Percentiles rank a stretch among this genome's conserved stretches.
Evolutionary conservation across 2,113 vertebrate species (phyloP).

Genomic region (Sander vitreus): DNA sequence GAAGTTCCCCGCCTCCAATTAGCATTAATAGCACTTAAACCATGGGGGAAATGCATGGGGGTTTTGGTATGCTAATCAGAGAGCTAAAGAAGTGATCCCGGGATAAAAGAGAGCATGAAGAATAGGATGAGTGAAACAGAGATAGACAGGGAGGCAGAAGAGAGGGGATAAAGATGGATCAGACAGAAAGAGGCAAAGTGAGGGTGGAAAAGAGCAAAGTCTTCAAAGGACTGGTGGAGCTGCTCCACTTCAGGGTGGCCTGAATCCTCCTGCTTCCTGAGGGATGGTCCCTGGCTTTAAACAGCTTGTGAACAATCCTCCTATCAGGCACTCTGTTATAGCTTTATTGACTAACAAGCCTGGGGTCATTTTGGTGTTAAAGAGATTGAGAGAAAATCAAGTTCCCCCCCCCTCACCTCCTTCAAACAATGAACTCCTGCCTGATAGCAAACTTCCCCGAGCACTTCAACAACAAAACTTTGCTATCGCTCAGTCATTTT

Average conservation of each 20-base stretch:
- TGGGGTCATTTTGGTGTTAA: constrained; percentile 71
- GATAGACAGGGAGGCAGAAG: constrained; percentile 69
- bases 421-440: constrained; percentile 70
- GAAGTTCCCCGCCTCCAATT: constrained; percentile 82
- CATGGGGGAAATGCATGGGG: constrained; percentile 77
- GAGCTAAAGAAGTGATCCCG: constrained; percentile 75
- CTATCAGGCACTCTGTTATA: constrained; percentile 58
- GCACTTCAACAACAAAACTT: constrained; percentile 39
- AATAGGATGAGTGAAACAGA: constrained; percentile 79
- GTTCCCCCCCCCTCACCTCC: constrained; percentile 43
- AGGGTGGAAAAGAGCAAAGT: constrained; percentile 73
- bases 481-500: constrained; percentile 44
- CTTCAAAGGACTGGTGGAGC: constrained; percentile 76
- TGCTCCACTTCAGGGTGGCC: constrained; percentile 80
- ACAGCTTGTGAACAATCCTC: constrained; percentile 53
- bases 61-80: constrained; percentile 84
- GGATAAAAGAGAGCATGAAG: constrained; percentile 81
- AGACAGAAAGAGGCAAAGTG: constrained; percentile 68
- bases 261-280: constrained; percentile 65
- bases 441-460: constrained; percentile 63
- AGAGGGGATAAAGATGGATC: constrained; percentile 79
- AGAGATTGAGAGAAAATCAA: constrained; percentile 70
- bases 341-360: constrained; percentile 77
- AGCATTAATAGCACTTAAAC: constrained; percentile 84
- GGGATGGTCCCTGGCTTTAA: constrained; percentile 41